Conservation (phyloP, 2,797 vertebrate species). For the Sparidentex hasta region DNA sequence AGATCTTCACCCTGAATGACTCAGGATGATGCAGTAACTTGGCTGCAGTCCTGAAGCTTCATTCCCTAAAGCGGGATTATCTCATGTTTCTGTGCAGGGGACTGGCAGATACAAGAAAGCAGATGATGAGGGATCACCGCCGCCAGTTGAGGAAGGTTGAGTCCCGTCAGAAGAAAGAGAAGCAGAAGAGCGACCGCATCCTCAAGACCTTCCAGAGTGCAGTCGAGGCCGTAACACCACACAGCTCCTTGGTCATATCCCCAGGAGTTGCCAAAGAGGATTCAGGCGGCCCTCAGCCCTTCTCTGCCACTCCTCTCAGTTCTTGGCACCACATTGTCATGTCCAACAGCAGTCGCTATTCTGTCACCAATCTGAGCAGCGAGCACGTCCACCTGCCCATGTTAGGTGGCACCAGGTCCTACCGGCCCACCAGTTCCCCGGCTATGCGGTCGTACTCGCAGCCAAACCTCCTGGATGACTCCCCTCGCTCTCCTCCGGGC, state of each 20-base stretch:
- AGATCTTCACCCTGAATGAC: not conserved
- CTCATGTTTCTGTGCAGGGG: conserved; percentile 77
- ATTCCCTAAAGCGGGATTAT: not conserved
- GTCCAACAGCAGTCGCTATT: conserved; percentile 86
- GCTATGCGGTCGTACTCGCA: conserved; percentile 84
- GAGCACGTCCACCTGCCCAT: conserved; percentile 81
- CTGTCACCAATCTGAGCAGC: conserved; percentile 79
- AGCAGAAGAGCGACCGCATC: conserved; percentile 88
- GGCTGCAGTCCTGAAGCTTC: not conserved
- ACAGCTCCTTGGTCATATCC: conserved; percentile 86
- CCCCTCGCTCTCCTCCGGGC: conserved; percentile 38
- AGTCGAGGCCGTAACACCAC: conserved; percentile 86
- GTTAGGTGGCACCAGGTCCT: conserved; percentile 54
- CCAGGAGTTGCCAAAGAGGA: conserved; percentile 81
- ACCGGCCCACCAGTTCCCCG: conserved; percentile 72
- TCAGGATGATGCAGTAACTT: not conserved
- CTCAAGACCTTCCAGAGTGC: conserved; percentile 89
- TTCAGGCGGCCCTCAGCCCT: conserved; percentile 80
- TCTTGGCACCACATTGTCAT: conserved; percentile 87
- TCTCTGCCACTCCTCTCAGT: conserved; percentile 87
- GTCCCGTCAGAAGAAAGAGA: conserved; percentile 89
- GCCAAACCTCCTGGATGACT: conserved; percentile 79
- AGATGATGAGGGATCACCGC: conserved; percentile 89
- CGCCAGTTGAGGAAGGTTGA: conserved; percentile 85
- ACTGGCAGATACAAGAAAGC: conserved; percentile 89